These are phyloP conservation scores for Pterophyllum scalare DNA, from an alignment of 2,113 vertebrate genomes.

Conservation along the genomic window DNA sequence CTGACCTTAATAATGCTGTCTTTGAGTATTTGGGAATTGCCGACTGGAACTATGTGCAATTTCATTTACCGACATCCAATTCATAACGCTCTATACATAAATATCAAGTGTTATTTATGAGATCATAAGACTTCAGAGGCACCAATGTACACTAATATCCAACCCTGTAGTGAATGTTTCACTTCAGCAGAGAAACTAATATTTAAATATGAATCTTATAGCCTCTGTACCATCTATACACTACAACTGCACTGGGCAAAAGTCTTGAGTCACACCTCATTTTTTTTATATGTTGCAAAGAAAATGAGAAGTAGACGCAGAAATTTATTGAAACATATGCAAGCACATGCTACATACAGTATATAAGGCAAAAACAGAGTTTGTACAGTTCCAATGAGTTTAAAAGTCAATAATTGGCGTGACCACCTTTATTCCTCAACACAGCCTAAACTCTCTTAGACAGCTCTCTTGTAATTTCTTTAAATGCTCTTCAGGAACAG, in stretches of 20 bases:
- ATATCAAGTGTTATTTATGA: neutral
- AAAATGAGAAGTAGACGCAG: neutral
- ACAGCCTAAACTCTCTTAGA: neutral
- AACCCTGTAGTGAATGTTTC: neutral
- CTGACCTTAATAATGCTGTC: conserved; percentile 43
- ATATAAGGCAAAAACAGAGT: neutral
- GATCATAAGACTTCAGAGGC: neutral
- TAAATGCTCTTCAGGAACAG: neutral
- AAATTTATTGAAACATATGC: neutral
- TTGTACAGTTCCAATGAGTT: neutral
- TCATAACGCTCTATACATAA: neutral
- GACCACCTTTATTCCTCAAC: neutral
- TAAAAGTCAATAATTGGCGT: neutral
- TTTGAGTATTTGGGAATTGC: conserved; percentile 16
- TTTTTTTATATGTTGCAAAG: neutral
- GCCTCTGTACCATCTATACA: neutral
- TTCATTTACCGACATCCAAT: neutral
- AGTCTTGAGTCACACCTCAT: neutral
- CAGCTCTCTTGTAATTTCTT: neutral
- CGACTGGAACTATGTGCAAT: neutral
- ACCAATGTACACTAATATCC: neutral
- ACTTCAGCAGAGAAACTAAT: neutral
- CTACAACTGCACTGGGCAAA: neutral
- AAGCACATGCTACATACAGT: neutral
- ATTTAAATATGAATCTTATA: neutral